A percentile compares a stretch with the other conserved stretches of the same genome.
Evolutionary conservation across 2,797 vertebrate species (phyloP).

Genomic region (Pogoniulus pusillus): DNA sequence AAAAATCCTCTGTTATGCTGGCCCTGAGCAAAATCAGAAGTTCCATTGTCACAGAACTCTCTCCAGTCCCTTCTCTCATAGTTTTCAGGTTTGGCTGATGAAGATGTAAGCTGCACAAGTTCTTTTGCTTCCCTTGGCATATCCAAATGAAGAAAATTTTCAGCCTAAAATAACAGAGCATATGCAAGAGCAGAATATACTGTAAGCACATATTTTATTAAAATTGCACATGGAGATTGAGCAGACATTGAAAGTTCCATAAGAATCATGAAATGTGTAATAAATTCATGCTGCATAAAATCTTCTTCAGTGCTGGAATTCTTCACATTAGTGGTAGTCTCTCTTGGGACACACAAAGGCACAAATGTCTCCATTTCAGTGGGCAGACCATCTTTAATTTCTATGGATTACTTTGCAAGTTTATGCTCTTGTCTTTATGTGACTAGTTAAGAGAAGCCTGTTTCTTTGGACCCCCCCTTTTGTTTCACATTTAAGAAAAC

Average conservation of each 20-base stretch:
- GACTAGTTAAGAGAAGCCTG: background rate
- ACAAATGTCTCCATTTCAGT: background rate
- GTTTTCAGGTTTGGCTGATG: background rate
- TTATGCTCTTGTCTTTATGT: background rate
- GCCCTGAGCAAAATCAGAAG: background rate
- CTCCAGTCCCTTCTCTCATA: background rate
- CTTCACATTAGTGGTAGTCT: background rate
- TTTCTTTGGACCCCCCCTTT: background rate
- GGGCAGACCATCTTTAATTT: background rate
- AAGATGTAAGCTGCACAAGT: background rate
- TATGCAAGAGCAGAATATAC: background rate
- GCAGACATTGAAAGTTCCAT: conserved; percentile 21
- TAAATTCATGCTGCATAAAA: background rate
- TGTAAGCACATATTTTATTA: background rate
- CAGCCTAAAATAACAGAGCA: background rate
- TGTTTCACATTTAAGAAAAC: background rate
- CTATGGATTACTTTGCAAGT: background rate
- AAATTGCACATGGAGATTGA: background rate
- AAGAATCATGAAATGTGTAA: background rate
- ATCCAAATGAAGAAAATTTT: background rate
- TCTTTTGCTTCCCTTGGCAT: background rate
- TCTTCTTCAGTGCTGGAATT: background rate
- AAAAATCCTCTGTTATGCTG: background rate
- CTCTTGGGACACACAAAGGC: background rate
- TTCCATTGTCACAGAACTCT: background rate